A percentile compares a stretch with the other conserved stretches of the same genome.
Evolutionary conservation across 2,888 invertebrate genomes (phyloP).

Genomic region (Amphipoea lucens): DNA sequence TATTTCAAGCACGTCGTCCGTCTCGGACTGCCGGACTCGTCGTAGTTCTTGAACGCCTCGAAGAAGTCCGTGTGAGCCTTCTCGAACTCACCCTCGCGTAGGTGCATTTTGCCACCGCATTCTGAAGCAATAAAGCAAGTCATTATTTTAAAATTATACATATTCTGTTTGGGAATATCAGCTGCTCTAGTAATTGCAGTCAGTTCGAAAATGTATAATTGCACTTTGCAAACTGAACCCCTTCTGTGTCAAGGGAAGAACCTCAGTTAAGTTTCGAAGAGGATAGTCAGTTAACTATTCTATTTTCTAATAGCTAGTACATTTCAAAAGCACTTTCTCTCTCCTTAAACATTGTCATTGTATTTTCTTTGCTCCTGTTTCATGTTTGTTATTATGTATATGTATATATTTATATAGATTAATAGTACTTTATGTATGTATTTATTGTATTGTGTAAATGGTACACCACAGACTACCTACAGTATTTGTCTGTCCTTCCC

Average conservation of each 20-base stretch:
- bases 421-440: too few species aligned
- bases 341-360: too few species aligned
- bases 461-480: too few species aligned
- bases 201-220: not conserved
- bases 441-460: too few species aligned
- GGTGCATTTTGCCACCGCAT: constrained; percentile 99
- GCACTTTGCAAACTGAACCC: not conserved
- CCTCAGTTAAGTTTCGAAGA: not conserved
- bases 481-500: too few species aligned
- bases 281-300: not conserved
- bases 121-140: constrained; percentile 88
- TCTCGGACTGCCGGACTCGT: constrained; percentile 99
- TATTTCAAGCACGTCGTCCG: constrained; percentile 99
- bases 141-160: not conserved
- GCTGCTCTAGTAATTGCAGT: not conserved
- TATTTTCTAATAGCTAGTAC: not conserved
- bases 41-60: constrained; percentile 99
- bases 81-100: constrained; percentile 99
- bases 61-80: constrained; percentile 99
- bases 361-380: too few species aligned
- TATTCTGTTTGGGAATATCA: not conserved
- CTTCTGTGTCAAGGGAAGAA: not conserved
- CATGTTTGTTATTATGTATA: too few species aligned
- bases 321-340: too few species aligned
- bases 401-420: too few species aligned